Percentiles rank a stretch among this genome's conserved stretches.
Conservation (phyloP, 2,797 vertebrate genomes). For the Lacerta viridis region DNA sequence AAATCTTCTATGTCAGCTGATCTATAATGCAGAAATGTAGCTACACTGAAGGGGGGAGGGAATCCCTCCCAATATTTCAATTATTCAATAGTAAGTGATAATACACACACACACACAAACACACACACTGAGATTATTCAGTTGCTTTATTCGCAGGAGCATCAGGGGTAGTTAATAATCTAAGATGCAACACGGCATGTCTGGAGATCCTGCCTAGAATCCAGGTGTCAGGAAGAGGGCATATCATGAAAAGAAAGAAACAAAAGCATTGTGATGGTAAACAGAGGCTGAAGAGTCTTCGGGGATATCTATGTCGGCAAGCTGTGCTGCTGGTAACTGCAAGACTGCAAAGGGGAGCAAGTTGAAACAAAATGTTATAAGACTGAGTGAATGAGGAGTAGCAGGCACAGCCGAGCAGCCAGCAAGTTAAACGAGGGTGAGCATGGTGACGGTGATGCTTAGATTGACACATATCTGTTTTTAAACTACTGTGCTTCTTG, state of each 20-base stretch:
- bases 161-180: slow-evolving; percentile 42
- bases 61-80: background rate
- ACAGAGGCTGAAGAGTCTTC: background rate
- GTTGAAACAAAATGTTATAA: slow-evolving; percentile 24
- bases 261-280: slow-evolving; percentile 7
- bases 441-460: background rate
- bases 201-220: slow-evolving; percentile 12
- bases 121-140: slow-evolving; percentile 8
- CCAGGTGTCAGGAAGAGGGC: slow-evolving; percentile 28
- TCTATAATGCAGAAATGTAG: background rate
- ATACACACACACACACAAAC: too few relatives aligned
- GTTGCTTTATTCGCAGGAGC: slow-evolving; percentile 33
- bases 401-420: background rate
- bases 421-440: slow-evolving; percentile 16
- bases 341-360: slow-evolving; percentile 15
- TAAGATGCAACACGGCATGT: slow-evolving; percentile 20
- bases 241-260: slow-evolving; percentile 25
- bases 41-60: background rate
- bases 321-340: slow-evolving; percentile 19
- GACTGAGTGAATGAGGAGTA: background rate
- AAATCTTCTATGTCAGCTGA: slow-evolving; percentile 19
- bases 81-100: slow-evolving; percentile 34
- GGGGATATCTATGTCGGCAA: background rate
- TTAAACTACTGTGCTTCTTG: background rate
- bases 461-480: background rate